Base-by-base conservation (phyloP, 2,797 vertebrate genomes). In the Coccyzus lansbergi region DNA sequence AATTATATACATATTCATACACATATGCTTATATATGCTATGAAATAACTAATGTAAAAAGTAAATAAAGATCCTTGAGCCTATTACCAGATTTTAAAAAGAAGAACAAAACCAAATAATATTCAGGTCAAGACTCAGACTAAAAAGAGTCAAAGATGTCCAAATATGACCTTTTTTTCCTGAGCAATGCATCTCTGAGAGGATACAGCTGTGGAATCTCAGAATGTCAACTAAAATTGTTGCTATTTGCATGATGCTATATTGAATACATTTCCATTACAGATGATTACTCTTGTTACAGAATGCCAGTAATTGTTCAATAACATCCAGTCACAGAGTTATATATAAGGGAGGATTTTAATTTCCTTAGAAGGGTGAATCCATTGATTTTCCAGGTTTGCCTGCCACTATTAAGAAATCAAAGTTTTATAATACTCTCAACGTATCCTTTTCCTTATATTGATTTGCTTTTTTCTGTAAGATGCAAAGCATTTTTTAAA, bases 381-480 rank as follows among this genome's bases (percentile, higher is more conserved):
- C 15, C 19, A 93, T 91, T 10, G 38, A 82, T 95, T 94, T 90
- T 92, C 28, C 28, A 51, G 13, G 13, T 79, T 87, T 93, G 24
- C 52, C 88, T 92, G 56, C 36, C 8, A 25, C 59, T 76, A 56
- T 76, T 88, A 89, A 81, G 53, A 69, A 75, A 91, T 71, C 3
- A 7, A 92, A 76, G 22, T 70, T 87, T 91, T 79, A 10, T 49
- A 42, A 71, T 34, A 70, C 33, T 68, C 36, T 75, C 68, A 56
- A 62, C 22, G 22, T 87, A 69, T 83, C 16, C 6, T 92, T 91
- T 83, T 58, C 72, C 71, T 62, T 89, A 31, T 36, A 90, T 12
- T 74, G 78, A 94, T 95, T 93, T 86, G 2, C 13, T 90, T 74
- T 87, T 92, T 92, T 91, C 65, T 69, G 25, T 38, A 53, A 88